Evolutionary conservation across 2,113 vertebrate species (phyloP), one percentile per base, ranked within the genome.

Genomic region (Propithecus coquereli): DNA sequence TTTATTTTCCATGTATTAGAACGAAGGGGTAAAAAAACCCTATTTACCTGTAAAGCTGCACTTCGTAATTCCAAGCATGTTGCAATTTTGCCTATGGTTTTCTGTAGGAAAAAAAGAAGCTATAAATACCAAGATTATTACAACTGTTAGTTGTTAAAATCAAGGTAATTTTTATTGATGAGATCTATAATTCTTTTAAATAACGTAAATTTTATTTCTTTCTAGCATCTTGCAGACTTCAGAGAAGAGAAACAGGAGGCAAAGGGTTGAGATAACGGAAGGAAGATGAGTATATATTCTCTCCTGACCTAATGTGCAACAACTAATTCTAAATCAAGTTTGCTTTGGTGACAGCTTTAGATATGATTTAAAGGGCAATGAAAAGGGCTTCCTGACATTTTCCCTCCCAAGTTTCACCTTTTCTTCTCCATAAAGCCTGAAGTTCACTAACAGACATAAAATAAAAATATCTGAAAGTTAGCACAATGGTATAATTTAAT

Each of bases 51-150:
- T 98, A 99, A 98, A 98, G 99, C 99, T 95, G 98, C 98, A 96
- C 99, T 99, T 98, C 99, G 99, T 98, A 99, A 99, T 98, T 99
- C 99, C 98, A 99, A 99, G 96, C 99, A 99, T 99, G 99, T 99
- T 98, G 99, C 99, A 98, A 99, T 99, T 98, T 99, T 99, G 92
- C 99, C 99, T 98, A 99, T 98, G 47, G 98, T 99, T 99, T 99
- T 99, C 99, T 99, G 98, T 45, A 98, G 97, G 20, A 37, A 20
- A 94, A 95, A 73, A 91, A 77, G 81, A 71, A 81, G 84, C 10
- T 45, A 77, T 87, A 87, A 95, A 68, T 93, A 85, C 50, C 43
- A 54, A 85, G 76, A 71, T 83, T 43, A 68, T 22, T 82, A 27
- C 34, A 94, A 87, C 30, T n/a, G 9, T 47, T 87, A 57, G 20